Evolutionary conservation across 2,888 invertebrate genomes (phyloP), one percentile per base, ranked within the genome.

Genomic region (Drosophila diplacantha): DNA sequence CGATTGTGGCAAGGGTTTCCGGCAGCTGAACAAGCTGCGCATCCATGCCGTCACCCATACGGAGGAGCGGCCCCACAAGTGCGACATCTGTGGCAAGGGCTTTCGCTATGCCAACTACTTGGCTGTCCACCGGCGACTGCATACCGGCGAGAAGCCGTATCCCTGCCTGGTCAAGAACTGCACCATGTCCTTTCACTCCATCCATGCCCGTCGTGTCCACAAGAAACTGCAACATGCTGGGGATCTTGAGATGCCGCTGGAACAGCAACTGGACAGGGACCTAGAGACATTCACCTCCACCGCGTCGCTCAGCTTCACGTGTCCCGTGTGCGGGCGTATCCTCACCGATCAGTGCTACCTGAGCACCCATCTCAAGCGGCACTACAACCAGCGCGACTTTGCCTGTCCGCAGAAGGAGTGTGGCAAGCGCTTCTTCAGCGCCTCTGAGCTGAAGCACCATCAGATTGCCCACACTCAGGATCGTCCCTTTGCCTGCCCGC

Each of bases 71-170:
- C 85, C 85, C 0, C 73, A 78, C 37, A 58, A 66, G 7, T 86
- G 86, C 26, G 83, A 85, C 16, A 76, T 86, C 3, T 86, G 87
- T 24, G 75, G 66, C 31, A 87, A 86, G 53, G 79, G 81, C 5
- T 86, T 77, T 51, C 74, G 85, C 18, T 85, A 78, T 57, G 82
- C 86, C 58, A 86, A 86, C 60, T 85, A 86, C 63, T 51, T 86
- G 35, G 55, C 72, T 5, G 83, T 86, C 38, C 87, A 86, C 51
- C 75, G 82, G 18, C 81, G 86, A 1, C 56, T 85, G 50, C 86
- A 86, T 32, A 84, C 87, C 1, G 86, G 86, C 1, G 86, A 87
- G 43, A 84, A 85, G 16, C 87, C 86, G 0, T 87, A 86, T 41
- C 44, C 47, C 7, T 86, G 85, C 53, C 31, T 34, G 1, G 31